Conservation (phyloP, 2,113 vertebrate genomes). For the Stigmatopora argus region DNA sequence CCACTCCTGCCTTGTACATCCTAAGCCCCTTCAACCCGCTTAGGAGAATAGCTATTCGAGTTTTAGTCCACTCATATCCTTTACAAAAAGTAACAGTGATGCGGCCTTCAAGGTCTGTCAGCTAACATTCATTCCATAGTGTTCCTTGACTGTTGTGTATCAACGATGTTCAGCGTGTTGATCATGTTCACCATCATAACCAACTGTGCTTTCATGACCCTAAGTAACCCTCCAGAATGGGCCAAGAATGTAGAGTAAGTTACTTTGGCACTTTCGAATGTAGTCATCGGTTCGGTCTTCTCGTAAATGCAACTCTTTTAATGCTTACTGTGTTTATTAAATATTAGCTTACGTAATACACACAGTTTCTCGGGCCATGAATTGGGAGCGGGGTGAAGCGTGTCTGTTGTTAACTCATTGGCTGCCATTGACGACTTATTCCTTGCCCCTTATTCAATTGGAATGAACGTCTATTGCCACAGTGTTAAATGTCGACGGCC, state of each 20-base stretch:
- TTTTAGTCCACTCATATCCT: slow-evolving; percentile 99
- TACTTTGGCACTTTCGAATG: background rate
- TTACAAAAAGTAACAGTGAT: slow-evolving; percentile 42
- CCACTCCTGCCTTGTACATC: slow-evolving; percentile 95
- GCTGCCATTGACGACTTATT: too few relatives aligned
- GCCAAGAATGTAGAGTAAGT: slow-evolving; percentile 99
- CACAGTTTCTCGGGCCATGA: too few relatives aligned
- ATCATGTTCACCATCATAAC: slow-evolving; percentile 99
- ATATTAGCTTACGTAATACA: too few relatives aligned
- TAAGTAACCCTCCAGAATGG: slow-evolving; percentile 94
- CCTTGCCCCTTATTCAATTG: too few relatives aligned
- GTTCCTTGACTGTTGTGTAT: slow-evolving; percentile 76
- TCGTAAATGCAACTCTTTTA: background rate
- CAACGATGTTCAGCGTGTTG: slow-evolving; percentile 95
- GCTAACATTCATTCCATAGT: background rate
- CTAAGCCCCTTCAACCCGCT: slow-evolving; percentile 95
- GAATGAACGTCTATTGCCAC: too few relatives aligned
- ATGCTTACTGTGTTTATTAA: too few relatives aligned
- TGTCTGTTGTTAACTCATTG: too few relatives aligned
- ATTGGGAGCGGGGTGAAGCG: too few relatives aligned
- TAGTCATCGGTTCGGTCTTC: background rate
- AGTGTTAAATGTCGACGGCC: too few relatives aligned
- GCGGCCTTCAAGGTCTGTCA: background rate
- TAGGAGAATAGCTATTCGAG: slow-evolving; percentile 90
- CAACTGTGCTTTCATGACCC: slow-evolving; percentile 98